These are phyloP conservation scores for Neuroscelio doddi DNA, from an alignment of 2,888 invertebrate genomes.

Conservation along the genomic window DNA sequence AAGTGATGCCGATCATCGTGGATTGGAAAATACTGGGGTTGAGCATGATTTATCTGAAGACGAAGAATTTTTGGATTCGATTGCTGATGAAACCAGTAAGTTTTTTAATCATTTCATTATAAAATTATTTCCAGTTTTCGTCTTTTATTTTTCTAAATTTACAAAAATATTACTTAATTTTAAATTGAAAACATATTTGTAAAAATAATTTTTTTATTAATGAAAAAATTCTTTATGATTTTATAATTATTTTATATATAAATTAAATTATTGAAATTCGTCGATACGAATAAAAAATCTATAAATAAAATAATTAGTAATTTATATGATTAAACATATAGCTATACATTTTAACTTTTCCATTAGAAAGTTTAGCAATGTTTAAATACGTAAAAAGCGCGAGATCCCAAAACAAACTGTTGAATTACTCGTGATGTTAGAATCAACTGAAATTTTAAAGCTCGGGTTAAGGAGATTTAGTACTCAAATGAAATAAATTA, in stretches of 20 bases:
- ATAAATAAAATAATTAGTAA: too few species aligned
- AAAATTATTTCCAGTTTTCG: too few species aligned
- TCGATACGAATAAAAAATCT: too few species aligned
- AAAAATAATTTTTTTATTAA: too few species aligned
- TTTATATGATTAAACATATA: too few species aligned
- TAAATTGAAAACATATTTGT: too few species aligned
- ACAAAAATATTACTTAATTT: background rate
- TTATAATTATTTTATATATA: too few species aligned
- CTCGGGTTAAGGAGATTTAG: constrained; percentile 8
- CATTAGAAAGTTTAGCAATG: too few species aligned
- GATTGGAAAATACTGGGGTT: constrained; percentile 64
- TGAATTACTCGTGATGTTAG: constrained; percentile 4
- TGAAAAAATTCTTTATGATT: too few species aligned
- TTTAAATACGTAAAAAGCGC: background rate
- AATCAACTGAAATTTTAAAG: background rate
- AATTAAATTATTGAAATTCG: too few species aligned
- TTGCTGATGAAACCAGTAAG: constrained; percentile 56
- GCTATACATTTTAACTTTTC: too few species aligned
- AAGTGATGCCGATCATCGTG: too few species aligned
- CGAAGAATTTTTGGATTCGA: constrained; percentile 64
- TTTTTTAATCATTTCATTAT: background rate
- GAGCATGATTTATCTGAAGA: constrained; percentile 65
- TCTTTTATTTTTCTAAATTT: background rate
- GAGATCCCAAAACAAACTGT: background rate
- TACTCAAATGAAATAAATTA: background rate